Evolutionary conservation across 2,113 vertebrate species (phyloP), one percentile per base, ranked within the genome.

Genomic region (Pterocles gutturalis): DNA sequence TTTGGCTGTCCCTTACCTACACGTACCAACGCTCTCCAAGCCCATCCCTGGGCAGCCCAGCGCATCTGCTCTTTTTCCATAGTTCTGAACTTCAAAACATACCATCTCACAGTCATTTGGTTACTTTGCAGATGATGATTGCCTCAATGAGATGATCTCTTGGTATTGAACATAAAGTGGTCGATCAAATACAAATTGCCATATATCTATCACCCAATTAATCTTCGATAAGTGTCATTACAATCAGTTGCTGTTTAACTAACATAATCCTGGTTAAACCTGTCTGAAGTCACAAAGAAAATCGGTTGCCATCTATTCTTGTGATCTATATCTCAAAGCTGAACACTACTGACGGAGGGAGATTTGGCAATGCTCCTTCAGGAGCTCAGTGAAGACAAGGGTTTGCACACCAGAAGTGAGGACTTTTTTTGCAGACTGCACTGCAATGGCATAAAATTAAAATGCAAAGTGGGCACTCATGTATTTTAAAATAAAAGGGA

Each of bases 401-500:
- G 38, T 67, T 78, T 77, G 66, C 36, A 49, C 61, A 72, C 43
- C 41, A 69, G 53, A 22, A 87, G 21, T 0, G 14, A 76, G 25
- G 82, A 62, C 3, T 26, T 76, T 28, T 25, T 18, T 66, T 17
- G 10, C 77, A 79, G 57, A 28, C 77, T 45, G 16, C 51, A 10
- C 33, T 49, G 46, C 48, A 76, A 83, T 21, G n/a, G 36, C 33
- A 17, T 25, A 29, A 73, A 90, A 85, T 92, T 43, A 54, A 88
- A 85, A 85, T 72, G 92, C 54, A 70, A 93, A 95, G 66, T 34
- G 82, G 78, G 58, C 62, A 87, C 65, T 89, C 17, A 28, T 41
- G 66, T 24, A 43, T 65, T 92, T 69, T 58, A 58, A 91, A 65
- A 51, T 7, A 1, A 83, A 34, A 34, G 24, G 65, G 19, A 72